phyloP scores from a whole-genome alignment of 2,797 vertebrate species.

The Pseudomugil gertrudae region DNA sequence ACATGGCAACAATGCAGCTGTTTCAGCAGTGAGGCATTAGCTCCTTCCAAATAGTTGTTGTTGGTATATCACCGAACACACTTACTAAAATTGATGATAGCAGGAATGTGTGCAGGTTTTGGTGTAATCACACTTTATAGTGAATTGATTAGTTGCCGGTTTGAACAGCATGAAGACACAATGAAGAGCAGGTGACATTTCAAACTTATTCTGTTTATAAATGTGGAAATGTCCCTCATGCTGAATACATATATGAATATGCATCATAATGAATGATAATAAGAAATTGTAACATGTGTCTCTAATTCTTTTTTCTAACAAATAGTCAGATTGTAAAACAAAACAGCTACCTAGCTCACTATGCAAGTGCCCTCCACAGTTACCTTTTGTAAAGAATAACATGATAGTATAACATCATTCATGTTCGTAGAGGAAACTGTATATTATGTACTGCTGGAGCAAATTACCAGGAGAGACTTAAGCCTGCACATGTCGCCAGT shows the following conservation, averaged over 20 bases:
- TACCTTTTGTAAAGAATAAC: background rate
- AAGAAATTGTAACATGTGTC: background rate
- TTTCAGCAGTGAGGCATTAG: conserved; percentile 11
- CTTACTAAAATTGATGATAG: conserved; percentile 19
- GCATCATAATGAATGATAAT: background rate
- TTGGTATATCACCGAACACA: conserved; percentile 18
- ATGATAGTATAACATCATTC: background rate
- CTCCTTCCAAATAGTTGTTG: conserved; percentile 9
- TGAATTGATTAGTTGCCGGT: background rate
- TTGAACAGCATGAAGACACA: background rate
- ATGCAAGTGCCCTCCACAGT: background rate
- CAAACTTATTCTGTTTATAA: no score
- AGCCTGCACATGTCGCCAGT: no score
- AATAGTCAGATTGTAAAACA: no score
- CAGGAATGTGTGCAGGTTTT: conserved; percentile 3
- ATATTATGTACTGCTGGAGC: no score
- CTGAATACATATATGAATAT: no score
- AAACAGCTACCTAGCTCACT: background rate
- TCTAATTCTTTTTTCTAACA: background rate
- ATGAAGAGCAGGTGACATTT: background rate
- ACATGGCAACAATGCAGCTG: background rate
- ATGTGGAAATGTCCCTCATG: no score
- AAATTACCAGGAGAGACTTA: no score
- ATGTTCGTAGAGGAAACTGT: background rate
- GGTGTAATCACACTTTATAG: conserved; percentile 21